These are phyloP conservation scores for Tragelaphus strepsiceros DNA, from an alignment of 2,113 vertebrate species.

Conservation along the genomic window DNA sequence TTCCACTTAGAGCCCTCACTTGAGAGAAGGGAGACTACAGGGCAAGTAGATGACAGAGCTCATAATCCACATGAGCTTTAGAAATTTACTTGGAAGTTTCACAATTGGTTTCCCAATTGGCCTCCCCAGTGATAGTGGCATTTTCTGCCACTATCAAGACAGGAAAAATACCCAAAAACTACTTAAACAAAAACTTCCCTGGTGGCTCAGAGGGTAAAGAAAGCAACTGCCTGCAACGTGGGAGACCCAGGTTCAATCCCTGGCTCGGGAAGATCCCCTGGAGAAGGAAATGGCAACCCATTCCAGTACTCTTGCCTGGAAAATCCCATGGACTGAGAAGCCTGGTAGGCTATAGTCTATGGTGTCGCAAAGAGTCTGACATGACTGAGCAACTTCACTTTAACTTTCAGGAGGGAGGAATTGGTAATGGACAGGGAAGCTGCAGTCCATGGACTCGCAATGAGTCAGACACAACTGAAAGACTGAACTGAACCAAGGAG, in stretches of 20 bases:
- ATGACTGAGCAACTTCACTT: too few relatives aligned
- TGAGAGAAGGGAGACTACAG: background rate
- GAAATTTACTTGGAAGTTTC: background rate
- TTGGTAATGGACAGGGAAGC: background rate
- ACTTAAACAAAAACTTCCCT: background rate
- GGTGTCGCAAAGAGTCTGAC: too few relatives aligned
- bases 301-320: too few relatives aligned
- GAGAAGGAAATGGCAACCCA: too few relatives aligned
- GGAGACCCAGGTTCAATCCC: too few relatives aligned
- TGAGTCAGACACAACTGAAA: background rate
- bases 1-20: background rate
- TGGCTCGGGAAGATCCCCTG: too few relatives aligned
- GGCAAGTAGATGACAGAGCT: background rate
- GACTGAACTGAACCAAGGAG: background rate
- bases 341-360: too few relatives aligned
- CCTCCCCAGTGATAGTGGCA: background rate
- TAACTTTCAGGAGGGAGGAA: background rate
- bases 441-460: background rate
- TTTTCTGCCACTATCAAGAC: background rate
- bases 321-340: too few relatives aligned
- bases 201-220: too few relatives aligned
- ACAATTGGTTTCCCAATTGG: background rate
- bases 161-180: background rate
- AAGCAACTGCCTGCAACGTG: too few relatives aligned
- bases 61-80: background rate